These are phyloP conservation scores for Drosophila diplacantha DNA, from an alignment of 2,888 invertebrate genomes.

Conservation along the genomic window DNA sequence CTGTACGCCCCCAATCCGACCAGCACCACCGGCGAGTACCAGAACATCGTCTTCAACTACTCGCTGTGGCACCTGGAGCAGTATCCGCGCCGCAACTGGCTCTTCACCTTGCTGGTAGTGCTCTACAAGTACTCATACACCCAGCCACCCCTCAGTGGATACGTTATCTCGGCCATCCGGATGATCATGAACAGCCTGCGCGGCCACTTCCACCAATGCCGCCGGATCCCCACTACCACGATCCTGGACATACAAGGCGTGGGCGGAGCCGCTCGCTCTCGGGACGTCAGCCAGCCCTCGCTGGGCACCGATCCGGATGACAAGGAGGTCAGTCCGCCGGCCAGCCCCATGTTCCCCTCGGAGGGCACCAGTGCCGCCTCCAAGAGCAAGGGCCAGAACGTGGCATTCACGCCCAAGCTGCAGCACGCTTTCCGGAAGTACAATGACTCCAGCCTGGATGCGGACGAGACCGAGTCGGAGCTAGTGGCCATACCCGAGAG, in stretches of 20 bases:
- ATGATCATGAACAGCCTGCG: conserved; percentile 92
- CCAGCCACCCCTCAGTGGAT: conserved; percentile 83
- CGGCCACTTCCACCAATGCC: conserved; percentile 88
- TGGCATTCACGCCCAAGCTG: conserved; percentile 84
- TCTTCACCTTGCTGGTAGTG: conserved; percentile 93
- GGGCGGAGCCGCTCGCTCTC: conserved; percentile 78
- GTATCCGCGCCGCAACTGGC: conserved; percentile 93
- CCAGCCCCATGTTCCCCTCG: conserved; percentile 82
- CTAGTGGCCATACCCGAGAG: conserved; percentile 93
- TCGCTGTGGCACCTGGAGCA: conserved; percentile 93
- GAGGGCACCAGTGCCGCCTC: conserved; percentile 79
- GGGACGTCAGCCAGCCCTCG: conserved; percentile 87
- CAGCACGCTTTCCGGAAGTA: conserved; percentile 79
- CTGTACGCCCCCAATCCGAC: conserved; percentile 90
- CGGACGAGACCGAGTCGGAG: conserved; percentile 92
- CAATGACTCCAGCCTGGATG: conserved; percentile 82
- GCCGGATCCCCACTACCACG: conserved; percentile 88
- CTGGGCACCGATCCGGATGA: conserved; percentile 84
- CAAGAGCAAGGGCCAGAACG: conserved; percentile 78
- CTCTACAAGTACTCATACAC: conserved; percentile 95
- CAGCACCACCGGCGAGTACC: conserved; percentile 80
- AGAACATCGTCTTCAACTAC: conserved; percentile 82
- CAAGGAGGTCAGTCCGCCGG: conserved; percentile 80
- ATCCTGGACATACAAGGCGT: conserved; percentile 83
- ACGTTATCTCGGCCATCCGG: conserved; percentile 88